These are phyloP conservation scores for Porites evermanni DNA, from an alignment of 92 coral and sea anemone genomes.

Conservation along the genomic window DNA sequence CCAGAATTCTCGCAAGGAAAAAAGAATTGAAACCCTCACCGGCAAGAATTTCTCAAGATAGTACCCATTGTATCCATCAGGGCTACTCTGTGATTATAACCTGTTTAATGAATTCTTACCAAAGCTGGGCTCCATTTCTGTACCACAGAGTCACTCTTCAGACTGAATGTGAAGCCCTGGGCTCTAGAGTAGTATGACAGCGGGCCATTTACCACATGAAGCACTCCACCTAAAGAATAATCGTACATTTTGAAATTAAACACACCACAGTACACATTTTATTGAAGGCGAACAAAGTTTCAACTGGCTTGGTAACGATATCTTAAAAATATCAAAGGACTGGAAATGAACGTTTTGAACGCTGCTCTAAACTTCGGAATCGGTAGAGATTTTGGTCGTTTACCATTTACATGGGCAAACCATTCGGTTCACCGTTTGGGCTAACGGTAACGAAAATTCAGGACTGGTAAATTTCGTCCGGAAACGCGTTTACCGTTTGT, in stretches of 20 bases:
- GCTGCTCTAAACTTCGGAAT: neutral
- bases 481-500: neutral
- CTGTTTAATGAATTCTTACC: conserved; percentile 54
- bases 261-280: neutral
- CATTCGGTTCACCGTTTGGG: no score
- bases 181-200: conserved; percentile 34
- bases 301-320: neutral
- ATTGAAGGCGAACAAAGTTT: neutral
- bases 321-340: no score
- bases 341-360: neutral
- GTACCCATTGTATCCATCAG: no score
- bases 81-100: neutral
- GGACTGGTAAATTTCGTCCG: neutral
- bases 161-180: conserved; percentile 76
- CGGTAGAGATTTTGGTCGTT: no score
- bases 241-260: conserved; percentile 1
- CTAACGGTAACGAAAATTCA: no score
- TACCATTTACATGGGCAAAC: no score
- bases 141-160: conserved; percentile 36
- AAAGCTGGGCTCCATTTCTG: conserved; percentile 80
- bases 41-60: no score
- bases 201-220: conserved; percentile 81
- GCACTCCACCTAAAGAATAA: conserved; percentile 65
- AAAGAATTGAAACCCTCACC: no score
- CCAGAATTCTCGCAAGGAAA: no score